Base-by-base conservation (phyloP, 2,797 vertebrate species). In the Erithacus rubecula region DNA sequence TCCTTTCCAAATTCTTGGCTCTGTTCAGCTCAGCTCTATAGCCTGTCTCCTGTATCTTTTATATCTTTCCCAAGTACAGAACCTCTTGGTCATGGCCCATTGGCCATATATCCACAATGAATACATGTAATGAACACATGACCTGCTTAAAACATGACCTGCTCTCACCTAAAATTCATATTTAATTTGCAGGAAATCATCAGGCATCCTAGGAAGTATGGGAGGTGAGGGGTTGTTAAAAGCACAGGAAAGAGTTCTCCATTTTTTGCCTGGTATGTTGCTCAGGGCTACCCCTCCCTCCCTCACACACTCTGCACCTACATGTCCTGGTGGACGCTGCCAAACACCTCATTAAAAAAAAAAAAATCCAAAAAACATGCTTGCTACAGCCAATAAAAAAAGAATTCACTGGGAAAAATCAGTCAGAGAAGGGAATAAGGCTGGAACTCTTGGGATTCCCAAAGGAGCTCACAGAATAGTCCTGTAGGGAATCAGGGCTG, bases 221-320 rank as follows among this genome's bases (percentile, higher is more conserved):
- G 67, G 59, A 81, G 79, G 65, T 44, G 70, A 93, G 62, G 18
- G 62, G 44, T 8, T 93, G 62, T 55, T 87, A 86, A 63, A 84
- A 89, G 67, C 83, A 83, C 59, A 52, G 41, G 36, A 67, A 93
- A 90, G 84, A 72, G 30, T 12, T 83, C 76, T 86, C 76, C 58
- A 49, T 51, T 74, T 87, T 85, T 62, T 95, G 83, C 77, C 91
- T 91, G 91, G 91, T 93, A 93, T 92, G 91, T 85, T 94, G 94
- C 92, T 89, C 82, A 76, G 65, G 89, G 94, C 91, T 91, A 79
- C 86, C 71, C 44, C 90, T 90, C 93, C 89, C 85, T 86, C 65
- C 84, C 47, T 77, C 79, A 58, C 82, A 71, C 72, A 37, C 69
- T 67, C 87, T 95, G 93, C 34, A 87, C 79, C 87, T 96, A 93